A percentile compares a stretch with the other conserved stretches of the same genome.
phyloP scores from a whole-genome alignment of 2,113 vertebrate genomes.

The Ariopsis seemanni region DNA sequence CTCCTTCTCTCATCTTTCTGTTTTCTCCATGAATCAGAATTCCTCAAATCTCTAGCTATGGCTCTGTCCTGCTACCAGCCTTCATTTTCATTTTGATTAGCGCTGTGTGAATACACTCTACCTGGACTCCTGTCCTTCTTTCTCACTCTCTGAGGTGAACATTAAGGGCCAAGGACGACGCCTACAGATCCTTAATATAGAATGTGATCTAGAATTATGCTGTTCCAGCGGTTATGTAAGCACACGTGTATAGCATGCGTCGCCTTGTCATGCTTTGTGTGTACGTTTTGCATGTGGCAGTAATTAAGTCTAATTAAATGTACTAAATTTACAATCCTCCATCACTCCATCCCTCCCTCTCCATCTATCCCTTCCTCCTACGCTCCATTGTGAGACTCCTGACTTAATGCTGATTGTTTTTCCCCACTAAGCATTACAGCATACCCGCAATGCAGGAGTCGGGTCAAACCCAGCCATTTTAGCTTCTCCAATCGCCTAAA shows the following conservation, averaged over 20 bases:
- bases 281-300: neutral
- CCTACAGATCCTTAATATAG: constrained; percentile 27
- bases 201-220: neutral
- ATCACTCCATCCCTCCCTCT: neutral
- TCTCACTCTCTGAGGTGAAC: neutral
- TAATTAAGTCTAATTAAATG: constrained; percentile 22
- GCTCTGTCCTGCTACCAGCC: neutral
- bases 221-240: neutral
- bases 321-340: neutral
- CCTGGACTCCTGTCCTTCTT: neutral
- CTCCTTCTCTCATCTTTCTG: neutral
- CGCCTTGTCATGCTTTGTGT: neutral
- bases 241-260: neutral
- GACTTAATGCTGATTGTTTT: neutral
- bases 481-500: constrained; percentile 26
- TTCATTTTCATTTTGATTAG: neutral
- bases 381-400: neutral
- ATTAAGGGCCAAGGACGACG: neutral
- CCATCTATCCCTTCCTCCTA: neutral
- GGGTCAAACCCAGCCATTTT: constrained; percentile 16
- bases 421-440: neutral
- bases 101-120: neutral
- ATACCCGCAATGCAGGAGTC: neutral
- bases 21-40: neutral
- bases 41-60: neutral